Conservation (phyloP, 2,888 invertebrate species). For the Drosophila paranaensis region DNA sequence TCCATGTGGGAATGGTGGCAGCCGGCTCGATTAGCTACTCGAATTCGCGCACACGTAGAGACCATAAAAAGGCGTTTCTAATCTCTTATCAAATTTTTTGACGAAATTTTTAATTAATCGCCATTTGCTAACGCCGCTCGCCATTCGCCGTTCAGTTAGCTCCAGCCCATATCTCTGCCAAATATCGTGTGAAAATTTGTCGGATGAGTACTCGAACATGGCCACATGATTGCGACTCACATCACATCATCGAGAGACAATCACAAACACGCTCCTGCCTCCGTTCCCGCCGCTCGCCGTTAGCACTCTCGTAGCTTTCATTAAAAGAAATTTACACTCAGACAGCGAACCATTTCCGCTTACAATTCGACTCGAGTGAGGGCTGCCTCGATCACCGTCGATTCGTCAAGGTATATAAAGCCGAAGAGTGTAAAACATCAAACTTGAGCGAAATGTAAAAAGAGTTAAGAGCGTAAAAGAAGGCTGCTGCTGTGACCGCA, state of each 20-base stretch:
- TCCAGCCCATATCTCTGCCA: conserved; percentile 57
- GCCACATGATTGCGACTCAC: conserved; percentile 22
- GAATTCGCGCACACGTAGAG: conserved; percentile 78
- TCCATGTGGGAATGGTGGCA: conserved; percentile 55
- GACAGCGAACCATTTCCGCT: conserved; percentile 60
- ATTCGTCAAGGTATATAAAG: conserved; percentile 70
- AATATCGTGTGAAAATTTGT: conserved; percentile 74
- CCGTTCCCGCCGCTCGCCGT: background rate
- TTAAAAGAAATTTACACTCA: conserved; percentile 54
- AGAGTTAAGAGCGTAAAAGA: conserved; percentile 11
- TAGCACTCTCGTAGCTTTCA: conserved; percentile 44
- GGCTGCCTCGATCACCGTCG: conserved; percentile 48
- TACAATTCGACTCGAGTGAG: conserved; percentile 46
- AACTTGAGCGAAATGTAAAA: conserved; percentile 37
- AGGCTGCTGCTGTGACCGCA: conserved; percentile 36
- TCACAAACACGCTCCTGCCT: conserved; percentile 24
- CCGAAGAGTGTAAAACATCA: conserved; percentile 18
- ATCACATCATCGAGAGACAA: conserved; percentile 24
- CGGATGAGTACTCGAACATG: conserved; percentile 18
- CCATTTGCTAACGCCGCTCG: conserved; percentile 27
- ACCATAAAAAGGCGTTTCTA: conserved; percentile 73
- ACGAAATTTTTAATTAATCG: conserved; percentile 73
- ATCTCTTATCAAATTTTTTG: conserved; percentile 69
- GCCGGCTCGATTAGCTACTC: conserved; percentile 74
- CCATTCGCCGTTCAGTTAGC: background rate